Evolutionary conservation across 2,888 invertebrate genomes (phyloP), one percentile per base, ranked within the genome.

Genomic region (Cheilosia soror): DNA sequence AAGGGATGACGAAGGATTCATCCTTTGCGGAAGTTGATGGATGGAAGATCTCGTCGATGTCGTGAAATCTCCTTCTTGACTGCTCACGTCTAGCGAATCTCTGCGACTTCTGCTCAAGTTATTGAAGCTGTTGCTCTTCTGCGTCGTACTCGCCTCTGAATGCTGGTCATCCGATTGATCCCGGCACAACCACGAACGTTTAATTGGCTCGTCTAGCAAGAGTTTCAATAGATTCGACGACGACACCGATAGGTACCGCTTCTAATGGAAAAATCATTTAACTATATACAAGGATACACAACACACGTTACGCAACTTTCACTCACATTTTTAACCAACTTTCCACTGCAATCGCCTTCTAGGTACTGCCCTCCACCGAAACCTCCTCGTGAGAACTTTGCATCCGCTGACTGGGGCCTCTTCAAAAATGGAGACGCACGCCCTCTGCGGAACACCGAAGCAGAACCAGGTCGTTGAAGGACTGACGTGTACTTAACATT

Each of bases 101-200:
- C 76, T 87, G 6, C 83, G 81, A 13, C 73, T 77, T 44, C 88
- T 87, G 15, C 81, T 87, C 5, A 89, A 37, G 40, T 88, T 89
- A 25, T 69, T 87, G 7, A 62, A 87, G n/a, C 87, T 88, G 5
- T 75, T 37, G 31, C 87, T 85, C 49, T 88, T 88, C 15, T 88
- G 87, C 1, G 88, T 87, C 40, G 86, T 75, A 47, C 81, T 88
- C 27, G 87, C 87, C 40, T 90, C 90, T 0, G 85, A 81, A 27
- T 90, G 89, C 80, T 90, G 89, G 20, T 89, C 89, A 83, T 90
- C 90, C 20, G 88, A 88, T n/a, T 91, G 89, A 78, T 72, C 88
- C 27, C 89, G 89, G 91, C 92, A 90, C 81, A 91, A 90, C 93
- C 94, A 94, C 90, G 94, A 93, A 90, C 93, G 91, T 88, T 92